Base-by-base conservation (phyloP, 2,888 invertebrate genomes). In the Bimastos eiseni region DNA sequence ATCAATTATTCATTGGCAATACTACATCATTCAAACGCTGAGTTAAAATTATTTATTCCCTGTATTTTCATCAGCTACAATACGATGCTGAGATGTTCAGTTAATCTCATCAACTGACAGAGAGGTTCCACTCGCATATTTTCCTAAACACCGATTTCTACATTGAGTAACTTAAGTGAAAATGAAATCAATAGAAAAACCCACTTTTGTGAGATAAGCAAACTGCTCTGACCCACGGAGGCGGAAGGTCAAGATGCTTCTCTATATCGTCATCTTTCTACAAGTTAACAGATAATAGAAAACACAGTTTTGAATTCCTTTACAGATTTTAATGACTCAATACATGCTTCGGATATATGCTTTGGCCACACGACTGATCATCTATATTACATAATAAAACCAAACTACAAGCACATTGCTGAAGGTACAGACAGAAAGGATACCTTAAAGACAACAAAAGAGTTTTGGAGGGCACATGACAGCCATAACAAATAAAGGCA, bases 241-340 rank as follows among this genome's bases (percentile, higher is more conserved):
- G 94, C 13, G 95, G 95, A 93, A 95, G 93, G 91, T 95, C 95
- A 38, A 95, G 91, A 91, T 94, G 94, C 38, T 37, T 90, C 30
- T 90, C 90, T 90, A 41, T 24, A 38, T 90, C 84, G 30, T 83
- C 90, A 30, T 41, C 24, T 84, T 90, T 90, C 84, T 90, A 37
- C 70, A 33, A 89, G 70, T 70, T 70, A 70, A 70, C 70, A 70
- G 70, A 30, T 24, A 13, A 44, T 3, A 19, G 30, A 55, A 70
- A 70, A 6, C 2, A n/a, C n/a, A n/a, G 70, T 70, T 70, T 13
- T 70, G 30, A 30, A 70, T 70, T 70, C 11, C n/a, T 70, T 3
- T 13, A 70, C 6, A n/a, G 5, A 70, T 70, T n/a, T n/a, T n/a
- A 70, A 70, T n/a, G 70, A 30, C n/a, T 70, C 70, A n/a, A 70